Base-by-base conservation (phyloP, 2,797 vertebrate genomes). In the Eulemur rubriventer region DNA sequence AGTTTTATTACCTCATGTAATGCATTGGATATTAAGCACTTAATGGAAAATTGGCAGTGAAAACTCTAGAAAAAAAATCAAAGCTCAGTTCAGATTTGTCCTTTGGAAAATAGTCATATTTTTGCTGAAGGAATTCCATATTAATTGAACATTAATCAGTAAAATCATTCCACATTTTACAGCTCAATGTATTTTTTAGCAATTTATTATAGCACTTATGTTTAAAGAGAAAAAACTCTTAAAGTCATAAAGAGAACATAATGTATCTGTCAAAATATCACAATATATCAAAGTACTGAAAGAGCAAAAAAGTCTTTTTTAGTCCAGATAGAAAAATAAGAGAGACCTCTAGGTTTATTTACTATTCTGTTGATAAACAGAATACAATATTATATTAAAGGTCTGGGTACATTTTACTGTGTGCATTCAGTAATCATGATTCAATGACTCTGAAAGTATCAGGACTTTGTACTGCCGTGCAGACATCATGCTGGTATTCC, bases 371-470 rank as follows among this genome's bases (percentile, higher is more conserved):
- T 87, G 65, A 30, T 80, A 81, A 87, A 83, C 10, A 67, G 38
- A 33, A 50, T 10, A 26, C 5, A 63, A 24, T 41, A 8, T 9
- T 93, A 2, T 35, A 48, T 97, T 95, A 16, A 55, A 93, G 30
- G 7, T 57, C 43, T 24, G 1, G 59, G 14, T 59, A 81, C 80
- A 20, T 33, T 82, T 97, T 88, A 79, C 9, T 78, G 94, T 38
- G 11, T 35, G 24, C 9, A 0, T 33, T 0, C 38, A 61, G 67
- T 41, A 96, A 0, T 96, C 91, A 50, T n/a, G 73, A 91, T 70
- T 46, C 50, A 28, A 20, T 85, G 33, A 85, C 67, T 85, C 65
- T 46, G 14, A 98, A 65, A 94, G 96, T 86, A 83, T 28, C 72
- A 81, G 41, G 75, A 72, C 0, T 0, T 67, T 35, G 28, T 92